phyloP scores from a whole-genome alignment of 2,113 vertebrate genomes.

The Nothocercus nigrocapillus region DNA sequence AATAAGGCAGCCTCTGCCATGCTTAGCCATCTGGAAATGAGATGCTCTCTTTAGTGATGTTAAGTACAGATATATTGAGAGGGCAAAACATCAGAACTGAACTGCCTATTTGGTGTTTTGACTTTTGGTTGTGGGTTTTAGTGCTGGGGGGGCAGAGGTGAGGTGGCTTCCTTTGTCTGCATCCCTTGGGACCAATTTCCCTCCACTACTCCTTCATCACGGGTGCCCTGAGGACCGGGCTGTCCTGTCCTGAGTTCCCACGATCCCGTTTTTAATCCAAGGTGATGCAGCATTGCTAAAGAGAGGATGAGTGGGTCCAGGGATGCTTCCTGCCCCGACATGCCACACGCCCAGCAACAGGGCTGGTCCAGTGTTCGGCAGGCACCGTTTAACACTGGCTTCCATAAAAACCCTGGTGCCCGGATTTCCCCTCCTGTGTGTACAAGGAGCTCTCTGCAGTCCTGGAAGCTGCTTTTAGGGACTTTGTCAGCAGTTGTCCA shows the following conservation, averaged over 20 bases:
- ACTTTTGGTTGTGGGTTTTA: neutral
- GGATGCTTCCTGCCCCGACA: neutral
- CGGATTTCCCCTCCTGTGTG: neutral
- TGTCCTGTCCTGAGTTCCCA: neutral
- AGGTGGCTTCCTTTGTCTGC: neutral
- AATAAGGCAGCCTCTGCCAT: neutral
- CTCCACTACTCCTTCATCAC: neutral
- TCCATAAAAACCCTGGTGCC: neutral
- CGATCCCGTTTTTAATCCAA: neutral
- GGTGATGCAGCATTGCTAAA: neutral
- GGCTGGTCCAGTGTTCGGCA: neutral
- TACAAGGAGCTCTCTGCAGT: neutral
- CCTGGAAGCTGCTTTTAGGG: neutral
- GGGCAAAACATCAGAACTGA: neutral
- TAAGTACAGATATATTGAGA: neutral
- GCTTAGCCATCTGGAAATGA: neutral
- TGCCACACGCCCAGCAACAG: rapidly evolving
- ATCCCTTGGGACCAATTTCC: neutral
- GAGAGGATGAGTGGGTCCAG: neutral
- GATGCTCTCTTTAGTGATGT: neutral
- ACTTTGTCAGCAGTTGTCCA: neutral
- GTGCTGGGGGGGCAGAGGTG: neutral
- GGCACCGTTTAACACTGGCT: neutral
- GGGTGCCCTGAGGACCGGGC: rapidly evolving
- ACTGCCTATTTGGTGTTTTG: neutral